Base-by-base conservation (phyloP, 2,797 vertebrate species). In the Thunnus albacares region DNA sequence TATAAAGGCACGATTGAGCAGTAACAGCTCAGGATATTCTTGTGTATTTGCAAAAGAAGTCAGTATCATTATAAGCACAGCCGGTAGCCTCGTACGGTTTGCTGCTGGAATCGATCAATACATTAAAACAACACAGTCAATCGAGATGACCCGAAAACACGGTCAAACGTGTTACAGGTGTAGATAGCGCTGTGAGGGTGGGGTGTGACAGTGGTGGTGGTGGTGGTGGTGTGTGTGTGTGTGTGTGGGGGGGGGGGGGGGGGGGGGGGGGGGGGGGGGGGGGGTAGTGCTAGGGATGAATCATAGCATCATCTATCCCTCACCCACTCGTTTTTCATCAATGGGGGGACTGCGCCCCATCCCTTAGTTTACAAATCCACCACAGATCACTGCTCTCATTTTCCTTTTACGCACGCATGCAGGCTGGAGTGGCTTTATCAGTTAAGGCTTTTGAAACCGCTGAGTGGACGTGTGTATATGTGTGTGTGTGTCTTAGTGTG, bases 151-250 rank as follows among this genome's bases (percentile, higher is more conserved):
- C 81, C 76, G 75, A 89, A 49, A 92, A 90, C 84, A 67, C 89
- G 89, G 91, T 91, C 92, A 91, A 75, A 80, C 76, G 81, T 60
- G 89, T 92, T 92, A 89, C 93, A 94, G 90, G 90, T 94, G 91
- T 58, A 86, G 85, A 80, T 15, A 22, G 74, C 75, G 64, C 68
- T 51, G 67, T 17, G 78, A 81, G 76, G 87, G 84, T 55, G 91
- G 94, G 94, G 91, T 90, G 94, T 92, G 93, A 92, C 87, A 76
- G 80, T 1, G 53, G 58, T 65, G 79, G 28, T 47, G 41, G 22
- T 9, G 17, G 51, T 30, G 28, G 28, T 30, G 28, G 28, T 30
- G 28, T 24, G 24, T 24, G 24, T 24, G 24, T 24, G 24, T 24
- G 24, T 24, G 67, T 17, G 24, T 24, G 78, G 80, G 76, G 87